Evolutionary conservation across 2,888 invertebrate species (phyloP), one percentile per base, ranked within the genome.

Genomic region (Habrosyne pyritoides): DNA sequence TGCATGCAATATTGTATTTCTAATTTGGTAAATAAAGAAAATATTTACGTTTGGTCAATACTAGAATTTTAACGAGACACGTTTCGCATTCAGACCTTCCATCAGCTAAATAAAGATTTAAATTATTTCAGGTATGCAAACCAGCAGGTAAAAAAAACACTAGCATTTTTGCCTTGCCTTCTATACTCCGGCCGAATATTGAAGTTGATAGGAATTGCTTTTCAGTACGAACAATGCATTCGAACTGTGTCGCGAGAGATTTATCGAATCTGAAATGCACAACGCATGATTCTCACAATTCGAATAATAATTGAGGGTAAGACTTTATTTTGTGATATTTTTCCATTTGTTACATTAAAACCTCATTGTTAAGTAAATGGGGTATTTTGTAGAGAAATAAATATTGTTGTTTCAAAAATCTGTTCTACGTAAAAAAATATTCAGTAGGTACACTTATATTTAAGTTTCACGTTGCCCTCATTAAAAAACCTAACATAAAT

Each of bases 171-270:
- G 42, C 42, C 12, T 14, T 18, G 12, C 48, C 26, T 8, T 24
- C 48, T 26, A 22, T 10, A 14, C 24, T 24, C 24, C 6, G 21
- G n/a, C 48, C 26, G 48, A 26, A 48, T n/a, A 48, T 48, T 26
- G 14, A 12, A 24, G 26, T 24, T 48, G 48, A 48, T 22, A 48
- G 48, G 14, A 48, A 48, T 48, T 48, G 48, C 48, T 48, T 48
- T 48, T 7, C 36, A 18, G 42, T 42, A 42, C 42, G 42, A n/a
- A 42, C 42, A 26, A 22, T 24, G 48, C 48, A 48, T 48, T 48
- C 48, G n/a, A 26, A 14, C 48, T 48, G 6, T 2, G n/a, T 48
- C 7, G 24, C 47, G 14, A 2, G 48, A 48, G 22, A 24, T 48
- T 24, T 24, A 24, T 42, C 42, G 42, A 42, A 36, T 36, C 7